Conservation (phyloP, 2,797 vertebrate genomes). For the Meda fulgida region DNA sequence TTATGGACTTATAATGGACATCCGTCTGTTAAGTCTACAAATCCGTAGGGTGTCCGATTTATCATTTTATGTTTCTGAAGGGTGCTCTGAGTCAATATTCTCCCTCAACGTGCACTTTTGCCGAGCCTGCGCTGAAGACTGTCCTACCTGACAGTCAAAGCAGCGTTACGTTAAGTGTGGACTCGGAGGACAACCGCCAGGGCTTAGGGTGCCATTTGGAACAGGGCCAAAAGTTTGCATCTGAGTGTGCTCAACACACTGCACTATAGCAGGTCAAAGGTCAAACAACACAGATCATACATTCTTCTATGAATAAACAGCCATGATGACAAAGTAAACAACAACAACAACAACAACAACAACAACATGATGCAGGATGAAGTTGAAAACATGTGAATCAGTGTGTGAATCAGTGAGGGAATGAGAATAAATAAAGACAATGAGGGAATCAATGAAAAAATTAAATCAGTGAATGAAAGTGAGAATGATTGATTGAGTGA, state of each 20-base stretch:
- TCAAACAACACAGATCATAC: not conserved
- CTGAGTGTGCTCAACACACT: not conserved
- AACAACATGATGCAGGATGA: not conserved
- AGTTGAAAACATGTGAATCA: not conserved
- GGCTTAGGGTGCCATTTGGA: not conserved
- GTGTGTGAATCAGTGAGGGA: too few relatives aligned
- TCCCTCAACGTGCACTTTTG: not conserved
- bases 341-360: not conserved
- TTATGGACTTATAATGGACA: too few relatives aligned
- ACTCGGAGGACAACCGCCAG: not conserved
- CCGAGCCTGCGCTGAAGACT: not conserved
- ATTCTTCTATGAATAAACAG: not conserved
- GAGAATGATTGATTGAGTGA: not conserved
- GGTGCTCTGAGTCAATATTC: not conserved
- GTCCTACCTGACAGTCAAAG: not conserved
- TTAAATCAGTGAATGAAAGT: not conserved
- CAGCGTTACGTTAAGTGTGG: not conserved
- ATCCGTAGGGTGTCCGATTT: not conserved
- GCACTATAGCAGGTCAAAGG: not conserved
- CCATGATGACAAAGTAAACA: not conserved
- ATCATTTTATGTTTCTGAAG: not conserved
- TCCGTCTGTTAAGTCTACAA: too few relatives aligned
- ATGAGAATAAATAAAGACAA: too few relatives aligned
- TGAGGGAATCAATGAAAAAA: not conserved
- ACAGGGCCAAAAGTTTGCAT: not conserved